phyloP scores from a whole-genome alignment of 2,797 vertebrate species.

The Tenualosa thibaudeaui region DNA sequence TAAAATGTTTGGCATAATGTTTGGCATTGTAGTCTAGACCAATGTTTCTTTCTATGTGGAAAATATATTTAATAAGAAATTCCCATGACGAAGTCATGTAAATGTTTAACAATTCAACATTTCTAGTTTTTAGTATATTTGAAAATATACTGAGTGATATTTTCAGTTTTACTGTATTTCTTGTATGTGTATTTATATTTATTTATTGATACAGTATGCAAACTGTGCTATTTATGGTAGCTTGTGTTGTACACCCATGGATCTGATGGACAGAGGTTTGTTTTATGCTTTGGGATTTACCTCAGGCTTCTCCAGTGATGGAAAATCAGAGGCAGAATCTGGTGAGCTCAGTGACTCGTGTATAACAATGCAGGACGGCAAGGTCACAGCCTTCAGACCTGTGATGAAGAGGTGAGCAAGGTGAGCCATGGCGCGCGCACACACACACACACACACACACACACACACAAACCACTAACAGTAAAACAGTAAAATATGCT shows the following conservation, averaged over 20 bases:
- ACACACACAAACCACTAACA: conserved; percentile 13
- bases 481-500: not conserved
- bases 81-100: not conserved
- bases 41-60: not conserved
- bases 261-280: not conserved
- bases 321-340: conserved; percentile 71
- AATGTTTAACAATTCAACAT: no score
- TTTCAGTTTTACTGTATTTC: not conserved
- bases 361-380: conserved; percentile 73
- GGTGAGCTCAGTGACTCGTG: conserved; percentile 75
- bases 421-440: conserved; percentile 62
- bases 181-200: not conserved
- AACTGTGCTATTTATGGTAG: not conserved
- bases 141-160: not conserved
- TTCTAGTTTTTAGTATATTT: no score
- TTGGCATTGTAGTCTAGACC: not conserved
- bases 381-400: conserved; percentile 84
- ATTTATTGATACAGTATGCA: not conserved
- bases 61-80: not conserved
- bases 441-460: not conserved
- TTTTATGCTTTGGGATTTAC: conserved; percentile 40
- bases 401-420: conserved; percentile 88
- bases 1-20: not conserved
- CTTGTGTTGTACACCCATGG: not conserved
- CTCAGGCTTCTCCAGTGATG: conserved; percentile 74